These are phyloP conservation scores for Oceanites oceanicus DNA, from an alignment of 2,113 vertebrate genomes.

Conservation along the genomic window DNA sequence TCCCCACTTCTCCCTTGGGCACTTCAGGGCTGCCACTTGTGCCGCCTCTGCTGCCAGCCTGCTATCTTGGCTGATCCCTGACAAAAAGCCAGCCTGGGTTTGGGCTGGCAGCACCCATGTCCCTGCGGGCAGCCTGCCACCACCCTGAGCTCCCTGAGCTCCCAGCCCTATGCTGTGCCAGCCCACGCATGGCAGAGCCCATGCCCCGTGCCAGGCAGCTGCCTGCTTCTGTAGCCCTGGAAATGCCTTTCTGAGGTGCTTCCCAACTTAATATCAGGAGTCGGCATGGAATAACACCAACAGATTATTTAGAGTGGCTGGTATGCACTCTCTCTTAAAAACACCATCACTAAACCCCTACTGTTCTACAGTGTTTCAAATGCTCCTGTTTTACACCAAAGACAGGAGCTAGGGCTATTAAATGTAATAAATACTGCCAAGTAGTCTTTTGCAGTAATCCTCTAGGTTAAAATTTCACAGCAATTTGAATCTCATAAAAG, in stretches of 20 bases:
- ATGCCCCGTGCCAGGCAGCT: not conserved
- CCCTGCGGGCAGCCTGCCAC: not conserved
- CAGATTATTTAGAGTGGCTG: not conserved
- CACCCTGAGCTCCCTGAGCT: not conserved
- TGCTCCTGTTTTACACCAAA: not conserved
- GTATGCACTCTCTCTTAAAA: not conserved
- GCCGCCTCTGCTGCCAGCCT: not conserved
- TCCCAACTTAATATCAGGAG: not conserved
- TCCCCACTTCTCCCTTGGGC: not conserved
- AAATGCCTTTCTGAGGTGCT: not conserved
- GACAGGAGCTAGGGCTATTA: not conserved
- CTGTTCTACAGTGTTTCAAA: not conserved
- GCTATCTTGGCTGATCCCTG: not conserved
- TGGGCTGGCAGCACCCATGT: rapidly evolving
- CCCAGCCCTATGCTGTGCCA: not conserved
- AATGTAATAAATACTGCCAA: not conserved
- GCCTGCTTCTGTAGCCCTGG: not conserved
- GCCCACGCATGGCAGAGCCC: not conserved
- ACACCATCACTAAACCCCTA: not conserved
- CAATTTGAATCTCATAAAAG: not conserved
- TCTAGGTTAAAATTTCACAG: not conserved
- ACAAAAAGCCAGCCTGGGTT: not conserved
- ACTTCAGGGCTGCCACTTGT: not conserved
- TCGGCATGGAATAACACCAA: rapidly evolving
- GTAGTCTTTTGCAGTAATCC: not conserved